Conservation (phyloP, 2,113 vertebrate genomes). For the Zapornia atra region DNA sequence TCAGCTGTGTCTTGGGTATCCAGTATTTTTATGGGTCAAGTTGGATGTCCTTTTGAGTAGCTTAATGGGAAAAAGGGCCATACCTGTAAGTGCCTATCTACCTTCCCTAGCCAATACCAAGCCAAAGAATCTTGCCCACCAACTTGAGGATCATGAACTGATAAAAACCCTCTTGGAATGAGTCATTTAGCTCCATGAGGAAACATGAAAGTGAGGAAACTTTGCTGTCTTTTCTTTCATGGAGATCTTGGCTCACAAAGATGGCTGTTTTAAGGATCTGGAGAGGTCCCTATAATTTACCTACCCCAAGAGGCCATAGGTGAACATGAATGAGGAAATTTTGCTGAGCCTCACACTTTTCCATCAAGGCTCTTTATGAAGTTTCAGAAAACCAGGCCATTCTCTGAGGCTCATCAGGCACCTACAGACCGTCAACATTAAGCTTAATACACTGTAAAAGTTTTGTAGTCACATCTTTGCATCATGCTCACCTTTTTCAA, state of each 20-base stretch:
- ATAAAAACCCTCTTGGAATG: background rate
- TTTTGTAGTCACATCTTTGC: background rate
- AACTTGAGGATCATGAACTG: too few relatives aligned
- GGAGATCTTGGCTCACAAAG: background rate
- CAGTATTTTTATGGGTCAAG: background rate
- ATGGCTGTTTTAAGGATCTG: background rate
- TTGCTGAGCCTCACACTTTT: background rate
- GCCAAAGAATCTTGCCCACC: background rate
- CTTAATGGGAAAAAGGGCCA: background rate
- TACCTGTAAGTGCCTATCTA: background rate
- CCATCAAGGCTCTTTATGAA: background rate
- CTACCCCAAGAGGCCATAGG: background rate
- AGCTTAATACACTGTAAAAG: background rate
- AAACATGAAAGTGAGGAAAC: background rate
- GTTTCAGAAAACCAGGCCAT: background rate
- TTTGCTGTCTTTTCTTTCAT: background rate
- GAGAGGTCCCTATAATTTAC: background rate
- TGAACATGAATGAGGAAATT: background rate
- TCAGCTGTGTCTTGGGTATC: background rate
- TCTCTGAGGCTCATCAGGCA: background rate
- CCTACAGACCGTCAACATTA: background rate
- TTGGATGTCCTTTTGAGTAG: background rate
- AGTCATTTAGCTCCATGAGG: background rate
- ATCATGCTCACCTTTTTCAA: background rate
- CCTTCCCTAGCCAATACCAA: background rate